Evolutionary conservation across 2,888 invertebrate genomes (phyloP).

Genomic region (Pantelozetes paolii): DNA sequence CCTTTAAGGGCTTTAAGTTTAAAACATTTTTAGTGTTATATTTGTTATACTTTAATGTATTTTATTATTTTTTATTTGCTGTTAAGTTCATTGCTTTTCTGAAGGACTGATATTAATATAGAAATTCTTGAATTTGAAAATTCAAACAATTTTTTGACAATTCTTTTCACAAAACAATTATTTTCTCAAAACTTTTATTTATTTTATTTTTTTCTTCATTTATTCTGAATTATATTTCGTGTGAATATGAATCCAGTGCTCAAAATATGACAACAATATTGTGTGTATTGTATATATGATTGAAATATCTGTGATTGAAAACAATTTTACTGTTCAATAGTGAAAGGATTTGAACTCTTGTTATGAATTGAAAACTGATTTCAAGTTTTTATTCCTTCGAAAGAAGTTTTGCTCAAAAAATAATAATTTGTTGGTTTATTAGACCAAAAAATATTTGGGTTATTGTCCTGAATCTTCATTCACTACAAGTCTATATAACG

Average conservation of each 20-base stretch:
- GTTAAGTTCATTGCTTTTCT: neutral
- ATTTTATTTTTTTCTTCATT: neutral
- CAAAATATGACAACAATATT: too few relatives aligned
- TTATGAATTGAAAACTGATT: neutral
- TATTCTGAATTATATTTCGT: too few relatives aligned
- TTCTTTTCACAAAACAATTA: neutral
- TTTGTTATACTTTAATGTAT: neutral
- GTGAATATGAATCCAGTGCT: too few relatives aligned
- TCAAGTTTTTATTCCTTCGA: neutral
- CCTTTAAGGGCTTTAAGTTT: conserved; percentile 20
- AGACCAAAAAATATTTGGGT: conserved; percentile 27
- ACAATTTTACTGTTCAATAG: neutral
- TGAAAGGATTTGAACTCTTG: neutral
- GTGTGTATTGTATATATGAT: neutral
- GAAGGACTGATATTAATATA: neutral
- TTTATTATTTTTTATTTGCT: neutral
- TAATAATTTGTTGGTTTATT: conserved; percentile 17
- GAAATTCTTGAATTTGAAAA: neutral
- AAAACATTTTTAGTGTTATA: neutral
- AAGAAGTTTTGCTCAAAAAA: neutral
- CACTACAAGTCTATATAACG: neutral
- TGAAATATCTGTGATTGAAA: neutral
- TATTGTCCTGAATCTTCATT: conserved; percentile 23
- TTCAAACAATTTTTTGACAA: neutral
- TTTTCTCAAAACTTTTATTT: neutral